Conservation (phyloP, 2,797 vertebrate genomes). For the Ispidina lecontei region DNA sequence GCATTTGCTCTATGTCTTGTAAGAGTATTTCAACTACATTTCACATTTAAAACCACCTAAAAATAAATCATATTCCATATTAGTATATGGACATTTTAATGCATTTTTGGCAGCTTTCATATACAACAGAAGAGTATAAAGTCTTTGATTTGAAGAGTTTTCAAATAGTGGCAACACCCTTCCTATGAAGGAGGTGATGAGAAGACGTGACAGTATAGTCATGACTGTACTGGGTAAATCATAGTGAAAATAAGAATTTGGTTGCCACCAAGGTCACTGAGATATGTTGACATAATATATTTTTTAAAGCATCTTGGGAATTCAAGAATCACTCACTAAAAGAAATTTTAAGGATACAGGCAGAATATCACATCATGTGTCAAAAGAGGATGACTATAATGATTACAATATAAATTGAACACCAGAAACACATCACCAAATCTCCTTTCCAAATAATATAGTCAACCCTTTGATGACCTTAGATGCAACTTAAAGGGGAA, state of each 20-base stretch:
- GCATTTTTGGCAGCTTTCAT: not conserved
- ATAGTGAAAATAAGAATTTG: not conserved
- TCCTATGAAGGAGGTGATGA: not conserved
- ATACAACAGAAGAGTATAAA: not conserved
- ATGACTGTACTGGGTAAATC: not conserved
- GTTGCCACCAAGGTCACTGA: not conserved
- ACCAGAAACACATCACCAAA: not conserved
- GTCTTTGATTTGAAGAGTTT: not conserved
- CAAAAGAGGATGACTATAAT: not conserved
- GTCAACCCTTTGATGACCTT: not conserved
- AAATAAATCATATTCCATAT: not conserved
- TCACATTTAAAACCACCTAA: not conserved
- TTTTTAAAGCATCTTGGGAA: not conserved
- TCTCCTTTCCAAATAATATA: not conserved
- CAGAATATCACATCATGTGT: not conserved
- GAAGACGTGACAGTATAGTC: not conserved
- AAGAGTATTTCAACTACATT: not conserved
- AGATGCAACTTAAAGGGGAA: not conserved
- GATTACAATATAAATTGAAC: not conserved
- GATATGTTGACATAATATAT: not conserved
- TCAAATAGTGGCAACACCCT: not conserved
- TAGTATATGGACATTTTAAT: not conserved
- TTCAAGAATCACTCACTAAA: not conserved
- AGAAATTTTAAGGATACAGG: not conserved
- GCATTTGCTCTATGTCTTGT: not conserved